phyloP scores from a whole-genome alignment of 1,140 invertebrate genomes.

The Macrobrachium nipponense region DNA sequence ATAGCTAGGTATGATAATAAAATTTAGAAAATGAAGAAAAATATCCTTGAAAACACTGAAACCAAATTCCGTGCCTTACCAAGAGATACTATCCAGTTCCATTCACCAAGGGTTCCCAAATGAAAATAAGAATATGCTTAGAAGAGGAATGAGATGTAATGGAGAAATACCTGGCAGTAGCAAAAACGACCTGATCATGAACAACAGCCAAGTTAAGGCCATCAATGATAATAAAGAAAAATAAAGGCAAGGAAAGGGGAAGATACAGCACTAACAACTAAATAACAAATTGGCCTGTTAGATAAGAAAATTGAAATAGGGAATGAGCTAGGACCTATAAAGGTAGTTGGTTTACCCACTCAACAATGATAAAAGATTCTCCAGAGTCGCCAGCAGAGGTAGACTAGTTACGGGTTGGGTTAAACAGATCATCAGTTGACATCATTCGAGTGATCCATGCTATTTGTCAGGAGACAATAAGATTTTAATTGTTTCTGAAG shows the following conservation, averaged over 20 bases:
- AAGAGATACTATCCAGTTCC: no score
- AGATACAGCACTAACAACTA: neutral
- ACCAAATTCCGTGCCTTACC: no score
- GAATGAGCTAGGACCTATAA: neutral
- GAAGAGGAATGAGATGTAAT: neutral
- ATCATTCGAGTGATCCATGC: no score
- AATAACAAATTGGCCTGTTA: neutral
- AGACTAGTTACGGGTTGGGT: neutral
- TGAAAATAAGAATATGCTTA: neutral
- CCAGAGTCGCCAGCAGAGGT: neutral
- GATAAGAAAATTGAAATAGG: neutral
- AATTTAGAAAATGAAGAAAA: neutral
- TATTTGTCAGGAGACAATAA: no score
- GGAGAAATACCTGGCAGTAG: neutral
- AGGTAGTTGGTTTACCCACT: neutral
- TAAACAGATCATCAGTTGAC: no score
- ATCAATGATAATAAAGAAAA: neutral
- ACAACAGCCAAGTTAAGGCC: neutral
- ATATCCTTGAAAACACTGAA: neutral
- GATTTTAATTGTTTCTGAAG: no score
- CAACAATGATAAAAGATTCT: neutral
- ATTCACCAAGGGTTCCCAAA: neutral
- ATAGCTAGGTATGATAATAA: no score
- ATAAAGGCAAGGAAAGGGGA: conserved; percentile 7
- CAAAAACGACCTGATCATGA: neutral